Base-by-base conservation (phyloP, 2,888 invertebrate species). In the Cerceris rybyensis region DNA sequence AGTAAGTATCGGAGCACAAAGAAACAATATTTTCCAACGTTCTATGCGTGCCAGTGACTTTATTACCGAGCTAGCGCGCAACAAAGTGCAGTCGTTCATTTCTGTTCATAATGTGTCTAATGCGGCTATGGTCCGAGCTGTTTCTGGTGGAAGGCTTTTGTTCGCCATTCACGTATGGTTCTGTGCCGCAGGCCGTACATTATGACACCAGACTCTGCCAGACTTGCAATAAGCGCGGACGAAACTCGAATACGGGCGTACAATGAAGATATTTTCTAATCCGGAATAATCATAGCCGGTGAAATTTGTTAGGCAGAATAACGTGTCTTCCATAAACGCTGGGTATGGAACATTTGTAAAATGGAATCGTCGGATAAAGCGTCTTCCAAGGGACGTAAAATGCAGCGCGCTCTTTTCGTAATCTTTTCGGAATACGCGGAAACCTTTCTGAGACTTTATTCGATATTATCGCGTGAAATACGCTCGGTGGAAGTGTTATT, bases 71-170 rank as follows among this genome's bases (percentile, higher is more conserved):
- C 70, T 65, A 68, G 49, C 76, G 75, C 68, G 70, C 70, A 71
- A 75, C 77, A 61, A 82, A 82, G 74, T 69, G 63, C 70, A 59
- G 69, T 70, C 80, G 80, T 77, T 80, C 75, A 70, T 84, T 77
- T 71, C 85, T 70, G 75, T 71, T 84, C 85, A 57, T 84, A 84
- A 84, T 82, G 77, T 70, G 82, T 74, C 84, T 82, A 84, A 84
- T 82, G 80, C 67, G 73, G 67, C 77, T 65, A 70, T 50, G 75
- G 75, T 75, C 75, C 74, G 75, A 77, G 80, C 73, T 70, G 82
- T 72, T 84, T 66, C 79, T 70, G 63, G 59, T 55, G 84, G 67
- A 64, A 82, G 52, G 71, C 84, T 78, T 84, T 84, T 82, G 83
- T 82, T 77, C 77, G 58, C 64, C 43, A 58, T 72, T 80, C 80